Base-by-base conservation (phyloP, 2,797 vertebrate genomes). In the Megalops cyprinoides region DNA sequence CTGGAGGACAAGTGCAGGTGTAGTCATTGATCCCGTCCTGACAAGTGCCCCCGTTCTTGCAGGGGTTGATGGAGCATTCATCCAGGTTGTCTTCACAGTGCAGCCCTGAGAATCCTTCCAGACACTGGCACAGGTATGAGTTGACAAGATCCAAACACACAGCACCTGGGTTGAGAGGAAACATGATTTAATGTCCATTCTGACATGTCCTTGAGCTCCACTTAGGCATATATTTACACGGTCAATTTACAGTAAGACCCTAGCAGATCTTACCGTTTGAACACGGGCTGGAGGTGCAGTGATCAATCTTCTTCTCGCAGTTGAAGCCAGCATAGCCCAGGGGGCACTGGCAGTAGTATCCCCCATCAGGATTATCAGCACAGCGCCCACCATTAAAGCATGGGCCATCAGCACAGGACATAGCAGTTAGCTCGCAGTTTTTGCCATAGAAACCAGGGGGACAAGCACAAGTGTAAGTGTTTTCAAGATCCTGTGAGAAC, bases 231-330 rank as follows among this genome's bases (percentile, higher is more conserved):
- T 48, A 44, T n/a, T 31, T 2, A 34, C 20, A 82, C 49, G 31
- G 9, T 1, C 18, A 23, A 53, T 48, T 85, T 23, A 25, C 31
- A 18, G 9, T 49, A 56, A 31, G 60, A 15, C 58, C 15, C 25
- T 23, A 44, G 18, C 25, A 6, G 0, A 18, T 81, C 95, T 91
- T 92, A 99, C 98, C 97, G 0, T 98, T 98, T 79, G 96, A 94
- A 86, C 98, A 99, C 37, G 98, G 97, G 28, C 90, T 89, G 71
- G 97, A 98, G 67, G 95, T 95, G 91, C 98, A 99, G 90, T 96
- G 93, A 86, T 98, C 96, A 0, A 97, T 96, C 92, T 98, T 99
- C 95, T 98, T 99, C 90, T 99, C 98, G 15, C 98, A 99, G 93
- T 95, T 98, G 91, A 98, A 99, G 31, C 98, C 98, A 0, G 97